Base-by-base conservation (phyloP, 1,140 invertebrate species). In the Listronotus oregonensis region DNA sequence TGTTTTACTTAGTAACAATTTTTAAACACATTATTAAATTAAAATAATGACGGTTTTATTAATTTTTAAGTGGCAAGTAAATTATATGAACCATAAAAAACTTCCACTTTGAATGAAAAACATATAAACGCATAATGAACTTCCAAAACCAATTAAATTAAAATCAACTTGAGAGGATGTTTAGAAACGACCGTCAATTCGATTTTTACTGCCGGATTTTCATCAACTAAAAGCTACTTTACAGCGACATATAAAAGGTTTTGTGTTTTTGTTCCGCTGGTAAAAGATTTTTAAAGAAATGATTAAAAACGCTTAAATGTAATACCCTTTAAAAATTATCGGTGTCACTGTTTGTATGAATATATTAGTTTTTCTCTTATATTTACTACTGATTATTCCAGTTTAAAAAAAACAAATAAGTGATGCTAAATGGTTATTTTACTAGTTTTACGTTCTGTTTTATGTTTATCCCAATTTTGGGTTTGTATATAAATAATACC, bases 161-260 rank as follows among this genome's bases (percentile, higher is more conserved):
- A 61, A 61, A 61, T 61, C 46, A 51, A 51, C 50, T 52, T 21
- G 34, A 63, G 40, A 63, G 60, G 60, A 63, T 63, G 60, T 63
- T 62, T 63, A 63, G 52, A 54, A 37, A 37, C 37, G 42, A 63
- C 46, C 58, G 58, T 50, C 60, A 46, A 54, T 63, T 63, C 60
- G 60, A 63, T 52, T 63, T 63, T 63, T 63, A 63, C 51, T 32
- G 51, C 60, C 50, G 60, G 60, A 63, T 63, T 63, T 63, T 63
- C 60, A 63, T 63, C 60, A 63, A 63, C 60, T 63, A 63, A 63
- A 63, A 63, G 60, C 60, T 40, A 63, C 50, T 63, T 63, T 63
- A 63, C 60, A 54, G 60, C 47, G 21, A 34, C n/a, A 32, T 46
- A 63, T 54, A 63, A 63, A 63, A 47, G 50, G 15, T 21, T 54